Evolutionary conservation across 1,140 invertebrate genomes (phyloP), one percentile per base, ranked within the genome.

Genomic region (Bombus sylvicola): DNA sequence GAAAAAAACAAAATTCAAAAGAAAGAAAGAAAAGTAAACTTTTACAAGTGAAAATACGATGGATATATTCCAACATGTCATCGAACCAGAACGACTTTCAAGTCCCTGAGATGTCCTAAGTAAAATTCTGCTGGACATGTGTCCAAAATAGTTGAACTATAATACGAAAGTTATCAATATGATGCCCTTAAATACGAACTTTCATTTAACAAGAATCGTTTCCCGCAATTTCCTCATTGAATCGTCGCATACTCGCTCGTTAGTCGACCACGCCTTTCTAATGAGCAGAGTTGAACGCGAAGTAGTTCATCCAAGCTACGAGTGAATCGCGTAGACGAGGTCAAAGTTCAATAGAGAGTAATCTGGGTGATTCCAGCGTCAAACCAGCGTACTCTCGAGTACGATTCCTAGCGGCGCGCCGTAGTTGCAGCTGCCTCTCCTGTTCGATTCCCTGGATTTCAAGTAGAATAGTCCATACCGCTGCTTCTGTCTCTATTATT

Each of bases 291-390:
- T 47, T 18, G 39, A 3, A n/a, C 28, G 18, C 41, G 62, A 39
- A 75, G 57, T 53, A 62, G 71, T 66, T 66, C 39, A 39, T 47
- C 31, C 39, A 9, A 22, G 2, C 4, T 1, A n/a, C 43, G 3
- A 39, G 31, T 34, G 10, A n/a, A 31, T 5, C 78, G 34, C 43
- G 15, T 2, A 31, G 41, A 28, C 28, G 59, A 62, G 28, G 59
- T 3, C 34, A 62, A 71, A 79, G 31, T 84, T 84, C 53, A 31
- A 22, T 41, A 37, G 31, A 39, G 39, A 62, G 22, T 82, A 74
- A 69, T 77, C 64, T 22, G 18, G 3, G 41, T 10, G 31, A 47
- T 43, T 28, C 15, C 31, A 25, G 0, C 18, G 18, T 69, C 31
- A 47, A n/a, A 25, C 22, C 25, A 69, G 3, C 41, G n/a, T 43